Percentiles rank a stretch among this genome's conserved stretches.
Evolutionary conservation across 2,888 invertebrate genomes (phyloP).

Genomic region (Lobophora halterata): DNA sequence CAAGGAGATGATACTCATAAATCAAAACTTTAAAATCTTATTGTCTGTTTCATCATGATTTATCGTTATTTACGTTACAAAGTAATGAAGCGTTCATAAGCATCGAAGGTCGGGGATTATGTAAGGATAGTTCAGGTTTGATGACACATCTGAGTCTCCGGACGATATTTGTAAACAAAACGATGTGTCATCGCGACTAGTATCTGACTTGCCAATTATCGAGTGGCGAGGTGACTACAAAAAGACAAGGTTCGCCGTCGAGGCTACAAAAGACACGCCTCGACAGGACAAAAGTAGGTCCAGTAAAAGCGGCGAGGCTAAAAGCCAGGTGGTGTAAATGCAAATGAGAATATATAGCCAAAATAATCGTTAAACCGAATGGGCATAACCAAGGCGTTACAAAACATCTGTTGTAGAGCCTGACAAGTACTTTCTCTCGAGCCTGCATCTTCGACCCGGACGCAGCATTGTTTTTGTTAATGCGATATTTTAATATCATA

Average conservation of each 20-base stretch:
- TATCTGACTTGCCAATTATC: slow-evolving; percentile 29
- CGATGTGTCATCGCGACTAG: slow-evolving; percentile 28
- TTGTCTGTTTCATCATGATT: slow-evolving; percentile 44
- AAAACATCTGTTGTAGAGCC: slow-evolving; percentile 50
- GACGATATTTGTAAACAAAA: slow-evolving; percentile 32
- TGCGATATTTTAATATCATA: slow-evolving; percentile 61
- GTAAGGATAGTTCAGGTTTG: slow-evolving; percentile 26
- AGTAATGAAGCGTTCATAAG: slow-evolving; percentile 24
- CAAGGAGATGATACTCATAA: slow-evolving; percentile 46
- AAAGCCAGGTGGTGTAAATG: slow-evolving; percentile 41
- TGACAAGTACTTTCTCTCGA: slow-evolving; percentile 68
- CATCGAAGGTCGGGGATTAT: slow-evolving; percentile 34
- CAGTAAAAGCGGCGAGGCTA: slow-evolving; percentile 35
- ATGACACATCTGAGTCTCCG: slow-evolving; percentile 22
- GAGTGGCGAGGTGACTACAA: slow-evolving; percentile 10
- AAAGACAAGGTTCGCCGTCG: slow-evolving; percentile 11
- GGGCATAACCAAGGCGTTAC: slow-evolving; percentile 54
- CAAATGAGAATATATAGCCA: slow-evolving; percentile 43
- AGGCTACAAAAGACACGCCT: slow-evolving; percentile 19
- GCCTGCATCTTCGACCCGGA: slow-evolving; percentile 57
- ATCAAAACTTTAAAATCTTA: slow-evolving; percentile 49
- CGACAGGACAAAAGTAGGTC: slow-evolving; percentile 13
- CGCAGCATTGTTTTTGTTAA: slow-evolving; percentile 69
- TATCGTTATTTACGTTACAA: slow-evolving; percentile 33
- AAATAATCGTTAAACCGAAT: slow-evolving; percentile 33